Conservation (phyloP, 2,113 vertebrate genomes). For the Carassius auratus region DNA sequence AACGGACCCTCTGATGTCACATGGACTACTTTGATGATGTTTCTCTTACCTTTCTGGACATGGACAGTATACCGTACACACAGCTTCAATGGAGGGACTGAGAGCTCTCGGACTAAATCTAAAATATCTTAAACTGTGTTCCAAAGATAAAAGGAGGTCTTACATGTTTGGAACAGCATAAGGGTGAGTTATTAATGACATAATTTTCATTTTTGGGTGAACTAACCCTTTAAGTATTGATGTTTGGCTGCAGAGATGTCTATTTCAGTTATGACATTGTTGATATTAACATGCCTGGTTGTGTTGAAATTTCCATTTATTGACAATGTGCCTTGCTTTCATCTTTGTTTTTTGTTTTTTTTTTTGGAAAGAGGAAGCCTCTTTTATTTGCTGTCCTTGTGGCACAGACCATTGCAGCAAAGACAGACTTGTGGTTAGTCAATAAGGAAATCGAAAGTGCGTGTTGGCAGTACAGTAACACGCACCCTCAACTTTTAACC, state of each 20-base stretch:
- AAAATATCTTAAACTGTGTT: too few species aligned
- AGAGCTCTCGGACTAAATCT: too few species aligned
- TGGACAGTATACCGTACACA: too few species aligned
- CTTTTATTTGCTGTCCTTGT: not conserved
- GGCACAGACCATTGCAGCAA: conserved; percentile 18
- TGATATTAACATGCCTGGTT: not conserved
- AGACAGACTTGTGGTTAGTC: conserved; percentile 39
- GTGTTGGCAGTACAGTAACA: conserved; percentile 30
- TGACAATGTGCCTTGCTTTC: not conserved
- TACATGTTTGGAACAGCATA: too few species aligned
- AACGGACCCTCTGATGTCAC: too few species aligned
- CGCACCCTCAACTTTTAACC: conserved; percentile 51
- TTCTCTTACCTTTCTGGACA: too few species aligned
- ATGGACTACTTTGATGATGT: too few species aligned
- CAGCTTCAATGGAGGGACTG: too few species aligned
- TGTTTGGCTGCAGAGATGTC: not conserved
- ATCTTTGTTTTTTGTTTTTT: conserved; percentile 1
- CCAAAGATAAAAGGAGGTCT: too few species aligned
- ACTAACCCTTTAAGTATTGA: not conserved
- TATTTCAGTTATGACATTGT: not conserved
- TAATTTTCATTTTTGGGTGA: too few species aligned
- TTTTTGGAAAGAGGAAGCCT: conserved; percentile 45
- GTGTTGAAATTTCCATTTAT: conserved; percentile 6
- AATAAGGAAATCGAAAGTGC: conserved; percentile 50
- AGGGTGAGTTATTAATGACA: too few species aligned